Conservation (phyloP, 1,140 invertebrate genomes). For the Acyrthosiphon pisum region DNA sequence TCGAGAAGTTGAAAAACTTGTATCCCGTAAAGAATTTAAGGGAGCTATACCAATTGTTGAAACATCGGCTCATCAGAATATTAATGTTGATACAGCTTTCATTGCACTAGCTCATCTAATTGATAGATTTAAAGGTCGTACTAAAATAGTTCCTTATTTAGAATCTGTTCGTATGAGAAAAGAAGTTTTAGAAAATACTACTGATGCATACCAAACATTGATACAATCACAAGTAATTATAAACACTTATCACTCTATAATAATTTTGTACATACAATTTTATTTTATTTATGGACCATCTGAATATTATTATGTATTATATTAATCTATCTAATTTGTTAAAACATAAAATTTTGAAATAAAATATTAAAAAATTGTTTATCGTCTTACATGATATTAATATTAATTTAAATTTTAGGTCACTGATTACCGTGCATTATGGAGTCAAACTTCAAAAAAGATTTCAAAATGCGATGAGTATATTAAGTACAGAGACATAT, state of each 20-base stretch:
- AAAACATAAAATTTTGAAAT: background rate
- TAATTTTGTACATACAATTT: background rate
- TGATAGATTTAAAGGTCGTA: constrained; percentile 76
- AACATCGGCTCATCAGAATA: constrained; percentile 95
- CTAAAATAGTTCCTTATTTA: constrained; percentile 79
- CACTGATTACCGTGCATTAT: constrained; percentile 83
- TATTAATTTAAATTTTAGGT: constrained; percentile 62
- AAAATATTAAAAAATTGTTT: background rate
- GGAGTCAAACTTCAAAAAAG: constrained; percentile 86
- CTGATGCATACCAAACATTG: constrained; percentile 84
- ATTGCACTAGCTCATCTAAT: constrained; percentile 91
- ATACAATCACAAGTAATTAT: constrained; percentile 76
- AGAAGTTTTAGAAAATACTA: constrained; percentile 86
- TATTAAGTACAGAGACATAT: constrained; percentile 88
- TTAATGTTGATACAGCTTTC: constrained; percentile 95
- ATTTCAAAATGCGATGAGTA: constrained; percentile 87
- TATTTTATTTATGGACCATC: background rate
- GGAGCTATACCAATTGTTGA: constrained; percentile 87
- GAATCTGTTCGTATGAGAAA: constrained; percentile 87
- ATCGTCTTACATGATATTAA: background rate
- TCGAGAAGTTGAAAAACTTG: constrained; percentile 86
- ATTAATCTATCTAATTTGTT: background rate
- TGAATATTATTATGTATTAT: background rate
- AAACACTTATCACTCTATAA: background rate
- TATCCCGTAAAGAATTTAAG: constrained; percentile 91